A percentile compares a stretch with the other conserved stretches of the same genome.
Evolutionary conservation across 2,113 vertebrate species (phyloP).

Genomic region (Verasper variegatus): DNA sequence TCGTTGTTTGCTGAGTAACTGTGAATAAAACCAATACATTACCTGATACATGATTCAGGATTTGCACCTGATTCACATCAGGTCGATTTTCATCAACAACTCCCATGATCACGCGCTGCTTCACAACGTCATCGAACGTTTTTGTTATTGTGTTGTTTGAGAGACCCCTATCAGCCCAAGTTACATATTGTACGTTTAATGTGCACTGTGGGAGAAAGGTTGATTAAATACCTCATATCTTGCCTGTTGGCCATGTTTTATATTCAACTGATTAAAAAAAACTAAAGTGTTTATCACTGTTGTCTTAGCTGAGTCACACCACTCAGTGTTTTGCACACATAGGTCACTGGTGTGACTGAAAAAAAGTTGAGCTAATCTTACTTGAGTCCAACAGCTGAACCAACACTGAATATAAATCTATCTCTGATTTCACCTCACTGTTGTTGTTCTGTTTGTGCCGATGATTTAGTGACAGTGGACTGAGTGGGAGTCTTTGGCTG

Average conservation of each 20-base stretch:
- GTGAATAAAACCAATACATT: too few relatives aligned
- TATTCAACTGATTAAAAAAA: too few relatives aligned
- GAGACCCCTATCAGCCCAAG: neutral
- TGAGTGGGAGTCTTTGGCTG: slow-evolving; percentile 36
- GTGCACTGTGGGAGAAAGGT: neutral
- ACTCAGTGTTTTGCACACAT: slow-evolving; percentile 22
- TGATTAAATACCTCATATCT: neutral
- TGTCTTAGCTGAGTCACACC: neutral
- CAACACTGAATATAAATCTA: slow-evolving; percentile 50
- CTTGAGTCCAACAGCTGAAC: slow-evolving; percentile 60
- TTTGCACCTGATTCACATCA: too few relatives aligned
- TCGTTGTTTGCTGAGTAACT: too few relatives aligned
- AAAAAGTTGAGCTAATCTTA: slow-evolving; percentile 46
- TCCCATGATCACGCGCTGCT: neutral
- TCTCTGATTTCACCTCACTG: slow-evolving; percentile 50
- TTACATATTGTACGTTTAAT: neutral
- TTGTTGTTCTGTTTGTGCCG: slow-evolving; percentile 51
- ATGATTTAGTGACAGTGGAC: slow-evolving; percentile 49
- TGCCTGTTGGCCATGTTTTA: neutral
- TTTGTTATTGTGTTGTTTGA: too few relatives aligned
- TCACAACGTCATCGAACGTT: too few relatives aligned
- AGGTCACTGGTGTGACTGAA: slow-evolving; percentile 26
- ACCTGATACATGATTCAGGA: too few relatives aligned
- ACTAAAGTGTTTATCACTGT: neutral
- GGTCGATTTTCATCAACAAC: neutral